A percentile compares a stretch with the other conserved stretches of the same genome.
These are phyloP conservation scores for Molossus molossus DNA, from an alignment of 2,797 vertebrate species.

Conservation along the genomic window DNA sequence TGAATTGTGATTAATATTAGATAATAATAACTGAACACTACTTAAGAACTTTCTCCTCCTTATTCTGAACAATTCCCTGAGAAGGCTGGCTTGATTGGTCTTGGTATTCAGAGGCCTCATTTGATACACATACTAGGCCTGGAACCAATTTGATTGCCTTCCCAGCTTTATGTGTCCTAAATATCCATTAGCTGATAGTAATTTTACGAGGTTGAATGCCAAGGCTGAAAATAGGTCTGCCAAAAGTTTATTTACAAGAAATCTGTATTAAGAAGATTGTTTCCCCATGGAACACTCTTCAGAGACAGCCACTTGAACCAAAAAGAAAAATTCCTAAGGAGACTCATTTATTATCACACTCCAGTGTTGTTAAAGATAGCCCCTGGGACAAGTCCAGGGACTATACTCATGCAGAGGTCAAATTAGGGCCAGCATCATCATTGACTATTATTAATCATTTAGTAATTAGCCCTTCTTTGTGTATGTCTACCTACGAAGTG, in stretches of 20 bases:
- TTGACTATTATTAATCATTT: not conserved
- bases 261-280: constrained; percentile 62
- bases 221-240: constrained; percentile 65
- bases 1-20: not conserved
- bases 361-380: not conserved
- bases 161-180: constrained; percentile 24
- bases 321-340: constrained; percentile 62
- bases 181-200: constrained; percentile 60
- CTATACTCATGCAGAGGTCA: not conserved
- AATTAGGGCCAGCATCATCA: not conserved
- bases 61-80: not conserved
- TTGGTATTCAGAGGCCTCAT: not conserved
- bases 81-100: not conserved
- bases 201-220: constrained; percentile 73
- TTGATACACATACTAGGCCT: not conserved
- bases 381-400: constrained; percentile 3
- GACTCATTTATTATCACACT: constrained; percentile 55
- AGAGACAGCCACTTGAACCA: constrained; percentile 51
- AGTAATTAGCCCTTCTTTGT: not conserved
- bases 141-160: constrained; percentile 63
- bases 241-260: constrained; percentile 73
- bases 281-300: constrained; percentile 59
- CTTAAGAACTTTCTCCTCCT: not conserved
- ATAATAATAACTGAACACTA: not conserved
- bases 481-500: not conserved